These are phyloP conservation scores for Steinernema hermaphroditum DNA, from an alignment of 2,888 invertebrate species.

Conservation along the genomic window DNA sequence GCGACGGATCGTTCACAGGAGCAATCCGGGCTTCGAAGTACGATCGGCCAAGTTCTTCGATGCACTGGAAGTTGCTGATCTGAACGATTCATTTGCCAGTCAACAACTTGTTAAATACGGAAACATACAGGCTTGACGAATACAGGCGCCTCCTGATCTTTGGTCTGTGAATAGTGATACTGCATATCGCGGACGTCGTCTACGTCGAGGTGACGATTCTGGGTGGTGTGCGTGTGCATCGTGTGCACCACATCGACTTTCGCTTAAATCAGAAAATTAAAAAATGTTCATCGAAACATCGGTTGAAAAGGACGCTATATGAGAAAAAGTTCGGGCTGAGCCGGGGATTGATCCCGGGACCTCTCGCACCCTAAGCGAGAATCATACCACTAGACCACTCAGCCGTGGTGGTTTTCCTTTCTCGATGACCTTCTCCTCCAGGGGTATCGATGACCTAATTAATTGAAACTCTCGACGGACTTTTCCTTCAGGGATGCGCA, in stretches of 20 bases:
- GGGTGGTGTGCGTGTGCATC: constrained; percentile 42
- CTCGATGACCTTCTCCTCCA: no score
- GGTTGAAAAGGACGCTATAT: no score
- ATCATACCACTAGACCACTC: no score
- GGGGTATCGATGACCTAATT: no score
- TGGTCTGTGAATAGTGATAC: constrained; percentile 41
- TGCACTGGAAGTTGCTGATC: constrained; percentile 57
- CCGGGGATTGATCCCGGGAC: no score
- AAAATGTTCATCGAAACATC: no score
- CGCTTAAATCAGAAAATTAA: constrained; percentile 40
- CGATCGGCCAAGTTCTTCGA: constrained; percentile 76
- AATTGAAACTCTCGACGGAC: no score
- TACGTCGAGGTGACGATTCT: constrained; percentile 51
- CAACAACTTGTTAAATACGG: neutral
- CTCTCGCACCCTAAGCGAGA: no score
- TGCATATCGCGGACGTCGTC: constrained; percentile 64
- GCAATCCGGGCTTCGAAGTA: constrained; percentile 96
- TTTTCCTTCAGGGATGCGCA: no score
- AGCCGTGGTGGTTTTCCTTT: no score
- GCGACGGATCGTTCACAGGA: constrained; percentile 89
- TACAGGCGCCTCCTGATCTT: constrained; percentile 36
- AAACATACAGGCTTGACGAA: neutral
- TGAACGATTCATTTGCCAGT: constrained; percentile 17
- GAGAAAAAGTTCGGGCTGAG: no score
- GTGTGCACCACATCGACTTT: constrained; percentile 45